Base-by-base conservation (phyloP, 2,797 vertebrate genomes). In the Syncerus caffer region DNA sequence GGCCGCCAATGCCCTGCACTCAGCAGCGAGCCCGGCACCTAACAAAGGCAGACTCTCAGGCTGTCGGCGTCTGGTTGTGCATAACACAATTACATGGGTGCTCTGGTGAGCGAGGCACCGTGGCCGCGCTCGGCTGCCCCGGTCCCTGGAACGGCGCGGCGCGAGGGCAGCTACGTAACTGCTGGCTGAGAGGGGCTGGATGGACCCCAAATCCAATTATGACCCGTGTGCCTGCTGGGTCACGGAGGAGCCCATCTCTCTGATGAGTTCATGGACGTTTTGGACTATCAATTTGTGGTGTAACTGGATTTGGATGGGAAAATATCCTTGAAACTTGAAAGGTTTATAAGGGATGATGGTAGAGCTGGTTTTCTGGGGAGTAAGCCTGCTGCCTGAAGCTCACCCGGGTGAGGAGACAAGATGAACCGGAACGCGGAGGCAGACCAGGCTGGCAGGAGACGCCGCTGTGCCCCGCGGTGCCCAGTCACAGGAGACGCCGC, bases 121-220 rank as follows among this genome's bases (percentile, higher is more conserved):
- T 0, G 6, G 15, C 29, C 0, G 27, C 0, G n/a, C 74, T 53
- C 29, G 10, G 62, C 29, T 4, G 38, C 3, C 27, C 57, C 2
- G 14, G 64, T 1, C 78, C 87, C 62, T 0, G 19, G 83, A 34
- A 17, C 21, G 8, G 38, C 1, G 23, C 7, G 5, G 60, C 0
- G 3, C n/a, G 1, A 4, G 4, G n/a, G 67, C 1, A 10, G 58
- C 27, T 15, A 1, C n/a, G 38, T 13, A 10, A 4, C 25, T n/a
- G 50, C 5, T 7, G 74, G 50, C 29, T 2, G 4, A 19, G 19
- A 14, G 19, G 25, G 85, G 80, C 34, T 6, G 53, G 25, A 60
- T 6, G 31, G 80, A 50, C 38, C 38, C 51, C 38, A 15, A 67
- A 89, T 47, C 94, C 60, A 85, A 15, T n/a, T 12, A 62, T 1